Evolutionary conservation across 1,140 invertebrate species (phyloP), one percentile per base, ranked within the genome.

Genomic region (Bombus waltoni): DNA sequence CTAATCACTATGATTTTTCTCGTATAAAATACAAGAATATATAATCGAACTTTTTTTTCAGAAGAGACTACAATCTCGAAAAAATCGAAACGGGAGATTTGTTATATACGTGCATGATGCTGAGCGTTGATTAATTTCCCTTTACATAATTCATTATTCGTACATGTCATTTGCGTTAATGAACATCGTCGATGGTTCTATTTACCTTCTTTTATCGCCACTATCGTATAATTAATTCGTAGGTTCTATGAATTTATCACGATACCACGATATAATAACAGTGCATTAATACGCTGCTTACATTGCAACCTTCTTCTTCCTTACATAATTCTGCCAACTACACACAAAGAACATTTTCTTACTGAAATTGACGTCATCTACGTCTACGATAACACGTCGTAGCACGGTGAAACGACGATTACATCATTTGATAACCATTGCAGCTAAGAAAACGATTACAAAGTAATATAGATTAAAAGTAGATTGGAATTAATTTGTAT

Each of bases 111-210:
- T 9, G 38, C 70, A 40, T 4, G 35, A 13, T 8, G 70, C 15
- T n/a, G 70, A n/a, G 13, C 28, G 2, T 72, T 13, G 40, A 42
- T 73, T 73, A 73, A 44, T 44, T 44, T 8, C 15, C 15, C 40
- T 73, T 11, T 44, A n/a, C 38, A 42, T 71, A 32, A 73, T 73
- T 44, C 71, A 73, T 73, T 44, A 22, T 32, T 73, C 47, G 71
- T 72, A 38, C 5, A 40, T 11, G 28, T n/a, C 10, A 72, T 72
- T 72, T 25, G 68, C 18, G 70, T 40, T 71, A 42, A 71, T 28
- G 25, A 71, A 71, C 70, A 42, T 44, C 40, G 8, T 15, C 25
- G 25, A 42, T 42, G 40, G 6, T 25, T 73, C 42, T n/a, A 44
- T 44, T 72, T 44, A n/a, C 40, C 13, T 72, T 44, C 28, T 72